Evolutionary conservation across 2,888 invertebrate genomes (phyloP), one percentile per base, ranked within the genome.

Genomic region (Sipha maydis): DNA sequence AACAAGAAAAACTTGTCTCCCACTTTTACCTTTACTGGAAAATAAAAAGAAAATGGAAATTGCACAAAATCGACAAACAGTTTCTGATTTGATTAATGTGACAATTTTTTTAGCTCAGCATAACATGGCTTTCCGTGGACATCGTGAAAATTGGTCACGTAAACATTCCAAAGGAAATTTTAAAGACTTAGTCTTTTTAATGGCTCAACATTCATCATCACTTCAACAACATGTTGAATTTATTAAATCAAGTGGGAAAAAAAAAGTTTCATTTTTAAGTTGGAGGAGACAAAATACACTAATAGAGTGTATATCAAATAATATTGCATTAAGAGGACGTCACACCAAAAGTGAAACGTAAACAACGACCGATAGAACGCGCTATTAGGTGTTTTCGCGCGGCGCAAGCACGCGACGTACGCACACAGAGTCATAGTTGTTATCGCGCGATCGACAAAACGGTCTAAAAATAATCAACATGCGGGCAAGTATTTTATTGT

Each of bases 81-180:
- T 73, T 73, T 73, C 73, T 73, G 73, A 73, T 73, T 73, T 73
- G 73, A 73, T 73, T 73, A 73, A 73, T 73, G 31, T 34, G 73
- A 73, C 73, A 21, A 34, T 73, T 73, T 73, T 73, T 73, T 73
- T 73, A 73, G 73, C 73, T 73, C 34, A 73, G 73, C 73, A 73
- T 73, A 73, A 73, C 73, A 73, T 73, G 73, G 34, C 73, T 73
- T 73, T 73, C 34, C 73, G 73, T 34, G 34, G 73, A 73, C 73
- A 73, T 73, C 73, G 73, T 73, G 73, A 73, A 73, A 73, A 73
- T 73, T 73, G 73, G 73, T 73, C 73, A 34, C 73, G 14, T 73
- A 73, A 73, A 73, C 34, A 73, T 34, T 73, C 34, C 17, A 73
- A 73, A 73, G 73, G 73, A 73, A 73, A 73, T 73, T 73, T 73